Base-by-base conservation (phyloP, 35 echinoderm and acorn worm species). In the Strongylocentrotus purpuratus region DNA sequence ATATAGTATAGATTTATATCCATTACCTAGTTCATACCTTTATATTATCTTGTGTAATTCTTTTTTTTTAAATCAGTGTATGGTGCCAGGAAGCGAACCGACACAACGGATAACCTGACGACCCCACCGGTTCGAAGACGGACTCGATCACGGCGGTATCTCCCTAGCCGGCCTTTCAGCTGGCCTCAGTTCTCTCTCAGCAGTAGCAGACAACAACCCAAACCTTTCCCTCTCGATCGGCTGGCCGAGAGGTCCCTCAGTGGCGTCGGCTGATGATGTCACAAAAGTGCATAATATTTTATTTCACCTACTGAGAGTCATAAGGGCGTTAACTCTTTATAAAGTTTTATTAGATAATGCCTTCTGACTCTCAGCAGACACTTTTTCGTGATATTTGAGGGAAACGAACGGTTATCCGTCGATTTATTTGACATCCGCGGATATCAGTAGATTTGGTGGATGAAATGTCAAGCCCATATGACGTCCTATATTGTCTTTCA, bases 171-270 rank as follows among this genome's bases (percentile, higher is more conserved):
- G 46, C 91, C 91, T 33, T 93, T 93, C 48, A 93, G 91, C 91
- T 93, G 91, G 91, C 91, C 91, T 14, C 91, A 93, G 46, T 93
- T 93, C 91, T 46, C 91, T 4, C 45, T 93, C 46, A 93, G 91
- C 31, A 48, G 28, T 8, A 91, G 48, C 91, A 20, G 91, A 93
- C 91, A 31, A 5, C 91, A 93, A n/a, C n/a, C 17, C 2, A 46
- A 93, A n/a, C 45, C 11, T 31, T 93, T 93, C 91, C 91, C 91
- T 47, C 91, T 93, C 0, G 46, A 93, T 28, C 17, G 91, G 31
- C 32, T 93, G 91, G 91, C 91, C 46, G 91, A 93, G 46, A 47
- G 91, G 41, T 93, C 91, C 46, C 91, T 93, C 17, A 93, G 91
- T 31, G 91, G 91, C 5, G 91, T 46, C 11, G 91, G 91, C n/a